Evolutionary conservation across 53 echinoderm and acorn worm species (phyloP).

Genomic region (Patiria pectinifera): DNA sequence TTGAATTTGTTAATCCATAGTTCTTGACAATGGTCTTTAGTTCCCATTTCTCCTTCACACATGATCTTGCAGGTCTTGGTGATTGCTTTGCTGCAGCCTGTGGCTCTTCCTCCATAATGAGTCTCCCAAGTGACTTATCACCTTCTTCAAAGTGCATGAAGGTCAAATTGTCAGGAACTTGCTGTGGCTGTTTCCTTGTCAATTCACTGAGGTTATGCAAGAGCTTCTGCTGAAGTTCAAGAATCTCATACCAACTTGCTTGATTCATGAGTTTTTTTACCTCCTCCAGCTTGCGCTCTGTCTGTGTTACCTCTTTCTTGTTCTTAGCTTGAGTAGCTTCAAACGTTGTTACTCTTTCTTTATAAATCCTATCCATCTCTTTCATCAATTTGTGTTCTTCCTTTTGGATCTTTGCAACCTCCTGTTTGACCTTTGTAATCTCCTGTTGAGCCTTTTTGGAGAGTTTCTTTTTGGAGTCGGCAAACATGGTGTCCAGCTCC

Average conservation of each 20-base stretch:
- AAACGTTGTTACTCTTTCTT: background rate
- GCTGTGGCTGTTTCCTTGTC: background rate
- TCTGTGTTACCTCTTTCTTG: background rate
- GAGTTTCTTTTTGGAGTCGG: conserved; percentile 1
- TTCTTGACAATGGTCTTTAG: background rate
- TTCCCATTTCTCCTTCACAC: background rate
- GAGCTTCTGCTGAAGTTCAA: conserved; percentile 4
- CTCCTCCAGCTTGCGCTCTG: conserved; percentile 25
- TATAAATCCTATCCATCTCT: background rate
- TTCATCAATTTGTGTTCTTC: background rate
- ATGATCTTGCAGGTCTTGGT: background rate
- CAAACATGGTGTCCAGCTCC: conserved; percentile 9
- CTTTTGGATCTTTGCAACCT: conserved; percentile 3
- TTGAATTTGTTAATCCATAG: background rate
- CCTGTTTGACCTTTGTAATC: background rate
- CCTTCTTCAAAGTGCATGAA: conserved; percentile 5
- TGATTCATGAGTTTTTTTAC: background rate
- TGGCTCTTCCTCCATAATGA: conserved; percentile 9
- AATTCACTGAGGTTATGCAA: background rate
- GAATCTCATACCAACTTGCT: background rate
- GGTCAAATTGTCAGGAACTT: background rate
- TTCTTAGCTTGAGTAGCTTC: background rate
- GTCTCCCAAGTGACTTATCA: background rate
- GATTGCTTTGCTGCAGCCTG: background rate
- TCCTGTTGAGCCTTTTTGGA: background rate